Evolutionary conservation across 92 coral and sea anemone species (phyloP).

Genomic region (Epizoanthus scotinus): DNA sequence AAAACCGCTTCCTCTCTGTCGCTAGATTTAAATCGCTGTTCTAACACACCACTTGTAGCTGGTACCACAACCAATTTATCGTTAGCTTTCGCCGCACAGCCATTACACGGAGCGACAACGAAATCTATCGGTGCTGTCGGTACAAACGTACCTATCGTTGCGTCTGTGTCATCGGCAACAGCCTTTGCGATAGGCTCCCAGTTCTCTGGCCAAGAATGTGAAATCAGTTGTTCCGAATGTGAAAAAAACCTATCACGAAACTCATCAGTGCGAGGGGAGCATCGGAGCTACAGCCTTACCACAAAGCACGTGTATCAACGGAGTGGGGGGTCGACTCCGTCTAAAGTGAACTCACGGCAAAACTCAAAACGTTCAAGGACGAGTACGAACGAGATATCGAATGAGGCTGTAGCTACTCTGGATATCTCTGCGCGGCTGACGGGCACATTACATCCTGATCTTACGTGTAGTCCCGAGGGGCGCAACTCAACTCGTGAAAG

Average conservation of each 20-base stretch:
- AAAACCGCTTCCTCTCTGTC: slow-evolving; percentile 69
- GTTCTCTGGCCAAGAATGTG: slow-evolving; percentile 19
- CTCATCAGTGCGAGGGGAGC: slow-evolving; percentile 11
- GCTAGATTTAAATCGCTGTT: slow-evolving; percentile 53
- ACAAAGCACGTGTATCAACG: slow-evolving; percentile 13
- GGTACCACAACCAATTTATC: slow-evolving; percentile 32
- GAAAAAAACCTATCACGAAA: slow-evolving; percentile 10
- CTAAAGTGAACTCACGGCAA: slow-evolving; percentile 7
- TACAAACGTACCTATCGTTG: background rate
- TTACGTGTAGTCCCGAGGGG: background rate
- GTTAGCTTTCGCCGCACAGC: background rate
- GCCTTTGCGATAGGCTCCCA: slow-evolving; percentile 1
- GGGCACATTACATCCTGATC: background rate
- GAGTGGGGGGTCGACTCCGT: background rate
- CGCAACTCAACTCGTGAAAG: slow-evolving; percentile 1
- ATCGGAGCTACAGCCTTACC: slow-evolving; percentile 4
- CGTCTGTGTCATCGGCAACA: slow-evolving; percentile 10
- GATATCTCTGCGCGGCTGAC: background rate
- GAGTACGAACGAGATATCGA: background rate
- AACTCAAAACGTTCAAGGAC: background rate
- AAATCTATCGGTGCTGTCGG: slow-evolving; percentile 1
- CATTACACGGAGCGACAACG: background rate
- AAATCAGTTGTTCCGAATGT: background rate
- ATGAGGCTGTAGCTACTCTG: background rate
- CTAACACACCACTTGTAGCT: slow-evolving; percentile 23